A percentile compares a stretch with the other conserved stretches of the same genome.
Conservation (phyloP, 2,797 vertebrate species). For the Gastrophryne carolinensis region DNA sequence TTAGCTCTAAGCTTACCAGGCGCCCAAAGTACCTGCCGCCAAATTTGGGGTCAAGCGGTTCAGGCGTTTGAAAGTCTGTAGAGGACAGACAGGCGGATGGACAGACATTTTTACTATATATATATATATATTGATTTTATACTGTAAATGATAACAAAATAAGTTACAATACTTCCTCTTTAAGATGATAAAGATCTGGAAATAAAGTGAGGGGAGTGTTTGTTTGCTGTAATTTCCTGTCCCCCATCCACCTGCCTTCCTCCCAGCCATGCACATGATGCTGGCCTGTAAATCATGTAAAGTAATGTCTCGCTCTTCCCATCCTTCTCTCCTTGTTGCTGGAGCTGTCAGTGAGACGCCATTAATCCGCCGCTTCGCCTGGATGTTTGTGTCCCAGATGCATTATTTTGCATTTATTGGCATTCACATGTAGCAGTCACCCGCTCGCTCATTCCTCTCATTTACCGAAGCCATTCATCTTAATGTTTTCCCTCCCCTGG, state of each 20-base stretch:
- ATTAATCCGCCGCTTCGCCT: constrained; percentile 16
- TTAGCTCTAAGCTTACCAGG: too few relatives aligned
- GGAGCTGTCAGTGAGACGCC: constrained; percentile 11
- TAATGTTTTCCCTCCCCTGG: constrained; percentile 31
- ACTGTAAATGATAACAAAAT: too few relatives aligned
- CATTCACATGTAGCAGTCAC: constrained; percentile 39
- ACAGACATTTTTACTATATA: too few relatives aligned
- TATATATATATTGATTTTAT: too few relatives aligned
- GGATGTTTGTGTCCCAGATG: constrained; percentile 20
- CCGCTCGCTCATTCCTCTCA: constrained; percentile 21
- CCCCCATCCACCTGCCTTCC: background rate
- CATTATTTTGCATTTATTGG: constrained; percentile 42
- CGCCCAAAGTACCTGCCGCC: too few relatives aligned
- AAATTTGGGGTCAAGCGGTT: too few relatives aligned
- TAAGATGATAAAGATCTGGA: background rate
- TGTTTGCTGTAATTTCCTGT: background rate
- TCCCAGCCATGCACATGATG: constrained; percentile 15
- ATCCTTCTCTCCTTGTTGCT: constrained; percentile 20
- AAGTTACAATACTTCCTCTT: too few relatives aligned
- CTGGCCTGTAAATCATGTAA: constrained; percentile 26
- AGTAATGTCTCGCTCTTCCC: constrained; percentile 29
- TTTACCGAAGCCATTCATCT: constrained; percentile 37
- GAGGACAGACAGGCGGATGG: too few relatives aligned
- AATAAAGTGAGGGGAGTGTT: background rate
- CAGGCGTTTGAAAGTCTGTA: too few relatives aligned